These are phyloP conservation scores for Globodera rostochiensis DNA, from an alignment of 1,140 invertebrate species.

Conservation along the genomic window DNA sequence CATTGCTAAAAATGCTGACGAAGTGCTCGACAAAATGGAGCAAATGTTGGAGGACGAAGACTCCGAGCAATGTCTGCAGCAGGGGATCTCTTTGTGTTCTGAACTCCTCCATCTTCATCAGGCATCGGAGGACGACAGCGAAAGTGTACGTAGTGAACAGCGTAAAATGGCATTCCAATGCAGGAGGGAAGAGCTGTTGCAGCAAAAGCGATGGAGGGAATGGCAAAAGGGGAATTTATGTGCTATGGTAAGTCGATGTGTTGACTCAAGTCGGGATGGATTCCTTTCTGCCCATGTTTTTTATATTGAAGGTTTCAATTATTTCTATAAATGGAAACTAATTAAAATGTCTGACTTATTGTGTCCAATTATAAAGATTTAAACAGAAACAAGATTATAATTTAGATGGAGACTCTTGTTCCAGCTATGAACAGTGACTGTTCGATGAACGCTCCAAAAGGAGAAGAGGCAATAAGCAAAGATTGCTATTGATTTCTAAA, in stretches of 20 bases:
- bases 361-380: background rate
- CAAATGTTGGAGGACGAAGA: background rate
- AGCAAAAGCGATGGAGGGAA: background rate
- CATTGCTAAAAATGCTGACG: background rate
- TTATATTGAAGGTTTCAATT: too few species aligned
- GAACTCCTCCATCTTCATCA: background rate
- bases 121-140: background rate
- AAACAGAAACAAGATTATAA: background rate
- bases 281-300: background rate
- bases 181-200: background rate
- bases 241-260: background rate
- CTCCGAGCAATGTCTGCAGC: background rate
- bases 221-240: background rate
- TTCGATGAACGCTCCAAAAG: background rate
- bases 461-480: background rate
- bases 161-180: background rate
- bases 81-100: background rate
- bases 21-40: background rate
- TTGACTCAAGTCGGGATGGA: background rate
- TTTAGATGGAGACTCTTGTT: background rate
- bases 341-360: too few species aligned
- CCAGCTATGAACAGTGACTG: background rate
- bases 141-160: background rate
- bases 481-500: background rate
- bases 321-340: too few species aligned